These are phyloP conservation scores for Hipparchia semele DNA, from an alignment of 2,888 invertebrate species.

Conservation along the genomic window DNA sequence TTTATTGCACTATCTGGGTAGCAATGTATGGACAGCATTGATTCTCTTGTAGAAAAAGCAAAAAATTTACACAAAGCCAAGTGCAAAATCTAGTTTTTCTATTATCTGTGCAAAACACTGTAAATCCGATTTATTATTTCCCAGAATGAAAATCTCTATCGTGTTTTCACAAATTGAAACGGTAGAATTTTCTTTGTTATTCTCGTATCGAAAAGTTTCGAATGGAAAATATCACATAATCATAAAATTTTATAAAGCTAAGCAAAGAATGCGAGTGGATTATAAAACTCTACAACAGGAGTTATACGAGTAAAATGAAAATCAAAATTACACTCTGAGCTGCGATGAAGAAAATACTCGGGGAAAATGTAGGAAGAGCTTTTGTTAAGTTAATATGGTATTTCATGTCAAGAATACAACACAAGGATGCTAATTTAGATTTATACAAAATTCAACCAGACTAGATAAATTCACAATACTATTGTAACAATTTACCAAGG, in stretches of 20 bases:
- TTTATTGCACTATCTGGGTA: too few relatives aligned
- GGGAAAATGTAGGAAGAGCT: neutral
- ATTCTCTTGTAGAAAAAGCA: too few relatives aligned
- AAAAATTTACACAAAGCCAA: too few relatives aligned
- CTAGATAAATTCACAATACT: too few relatives aligned
- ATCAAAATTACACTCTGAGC: neutral
- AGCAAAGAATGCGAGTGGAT: constrained; percentile 9
- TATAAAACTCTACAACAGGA: constrained; percentile 3
- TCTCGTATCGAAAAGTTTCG: neutral
- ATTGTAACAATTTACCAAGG: neutral
- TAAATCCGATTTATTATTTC: neutral
- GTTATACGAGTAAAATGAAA: constrained; percentile 6
- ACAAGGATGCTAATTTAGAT: neutral
- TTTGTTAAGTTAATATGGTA: neutral
- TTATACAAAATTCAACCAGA: neutral
- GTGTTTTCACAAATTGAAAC: constrained; percentile 2
- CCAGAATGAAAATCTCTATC: neutral
- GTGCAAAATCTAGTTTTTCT: too few relatives aligned
- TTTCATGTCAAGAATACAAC: constrained; percentile 6
- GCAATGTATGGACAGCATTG: too few relatives aligned
- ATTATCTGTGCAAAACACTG: neutral
- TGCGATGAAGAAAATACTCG: neutral
- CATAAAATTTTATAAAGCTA: constrained; percentile 15
- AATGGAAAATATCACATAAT: constrained; percentile 13
- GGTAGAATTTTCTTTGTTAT: neutral